A percentile compares a stretch with the other conserved stretches of the same genome.
Conservation (phyloP, 2,113 vertebrate species). For the Epinephelus lanceolatus region DNA sequence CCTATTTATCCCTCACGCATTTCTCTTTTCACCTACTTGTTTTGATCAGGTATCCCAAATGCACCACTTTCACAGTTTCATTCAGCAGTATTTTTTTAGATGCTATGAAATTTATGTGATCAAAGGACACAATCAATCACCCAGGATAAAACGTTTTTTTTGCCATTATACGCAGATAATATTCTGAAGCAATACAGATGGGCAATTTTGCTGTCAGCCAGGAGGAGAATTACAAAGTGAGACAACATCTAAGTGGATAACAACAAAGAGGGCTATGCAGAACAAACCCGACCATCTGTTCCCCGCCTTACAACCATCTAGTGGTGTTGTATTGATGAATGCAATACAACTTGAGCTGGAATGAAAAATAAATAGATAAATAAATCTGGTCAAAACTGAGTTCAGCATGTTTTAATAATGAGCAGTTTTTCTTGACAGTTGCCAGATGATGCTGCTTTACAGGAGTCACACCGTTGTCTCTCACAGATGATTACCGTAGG, state of each 20-base stretch:
- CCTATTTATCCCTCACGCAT: background rate
- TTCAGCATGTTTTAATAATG: slow-evolving; percentile 16
- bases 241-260: slow-evolving; percentile 41
- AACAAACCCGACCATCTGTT: slow-evolving; percentile 61
- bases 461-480: background rate
- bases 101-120: background rate
- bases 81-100: background rate
- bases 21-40: background rate
- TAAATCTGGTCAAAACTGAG: slow-evolving; percentile 4
- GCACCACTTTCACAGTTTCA: background rate
- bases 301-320: slow-evolving; percentile 11
- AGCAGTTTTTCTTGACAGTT: slow-evolving; percentile 19
- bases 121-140: slow-evolving; percentile 14
- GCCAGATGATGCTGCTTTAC: slow-evolving; percentile 26
- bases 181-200: slow-evolving; percentile 35
- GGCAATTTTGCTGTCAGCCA: slow-evolving; percentile 23
- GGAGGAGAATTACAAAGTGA: slow-evolving; percentile 35
- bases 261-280: slow-evolving; percentile 44
- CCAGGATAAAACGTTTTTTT: background rate
- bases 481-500: slow-evolving; percentile 15
- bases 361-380: slow-evolving; percentile 11
- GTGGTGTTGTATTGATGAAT: slow-evolving; percentile 37
- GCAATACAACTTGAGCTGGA: slow-evolving; percentile 26
- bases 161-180: slow-evolving; percentile 15
- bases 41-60: background rate